Percentiles rank a stretch among this genome's conserved stretches.
Evolutionary conservation across 2,113 vertebrate genomes (phyloP).

Genomic region (Eupsittula cactorum): DNA sequence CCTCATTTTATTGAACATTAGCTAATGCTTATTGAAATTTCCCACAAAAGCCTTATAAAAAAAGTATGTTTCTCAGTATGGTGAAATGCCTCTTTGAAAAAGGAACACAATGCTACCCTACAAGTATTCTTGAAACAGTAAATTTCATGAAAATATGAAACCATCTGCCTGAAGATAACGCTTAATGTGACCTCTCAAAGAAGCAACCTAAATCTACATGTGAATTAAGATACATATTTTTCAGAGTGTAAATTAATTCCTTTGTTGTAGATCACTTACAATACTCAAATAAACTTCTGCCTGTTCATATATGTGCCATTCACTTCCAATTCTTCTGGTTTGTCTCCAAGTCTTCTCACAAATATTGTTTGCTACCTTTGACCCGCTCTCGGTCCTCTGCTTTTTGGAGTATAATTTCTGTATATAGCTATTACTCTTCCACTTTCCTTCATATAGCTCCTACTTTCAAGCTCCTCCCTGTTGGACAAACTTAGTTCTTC

Average conservation of each 20-base stretch:
- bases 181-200: neutral
- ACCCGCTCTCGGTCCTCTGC: neutral
- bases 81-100: conserved; percentile 3
- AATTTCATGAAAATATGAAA: neutral
- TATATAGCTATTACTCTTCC: neutral
- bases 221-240: neutral
- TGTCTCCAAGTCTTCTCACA: neutral
- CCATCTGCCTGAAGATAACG: conserved; percentile 11
- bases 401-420: neutral
- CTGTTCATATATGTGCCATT: neutral
- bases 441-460: neutral
- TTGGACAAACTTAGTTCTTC: neutral
- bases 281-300: neutral
- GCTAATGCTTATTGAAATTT: neutral
- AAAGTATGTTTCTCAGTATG: neutral
- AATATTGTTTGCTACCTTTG: neutral
- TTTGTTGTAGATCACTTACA: neutral
- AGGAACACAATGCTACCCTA: neutral
- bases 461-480: neutral
- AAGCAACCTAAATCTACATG: neutral
- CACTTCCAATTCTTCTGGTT: neutral
- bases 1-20: neutral
- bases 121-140: neutral
- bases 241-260: neutral
- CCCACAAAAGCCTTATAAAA: neutral